phyloP scores from a whole-genome alignment of 2,797 vertebrate species.

The Pelobates cultripes region DNA sequence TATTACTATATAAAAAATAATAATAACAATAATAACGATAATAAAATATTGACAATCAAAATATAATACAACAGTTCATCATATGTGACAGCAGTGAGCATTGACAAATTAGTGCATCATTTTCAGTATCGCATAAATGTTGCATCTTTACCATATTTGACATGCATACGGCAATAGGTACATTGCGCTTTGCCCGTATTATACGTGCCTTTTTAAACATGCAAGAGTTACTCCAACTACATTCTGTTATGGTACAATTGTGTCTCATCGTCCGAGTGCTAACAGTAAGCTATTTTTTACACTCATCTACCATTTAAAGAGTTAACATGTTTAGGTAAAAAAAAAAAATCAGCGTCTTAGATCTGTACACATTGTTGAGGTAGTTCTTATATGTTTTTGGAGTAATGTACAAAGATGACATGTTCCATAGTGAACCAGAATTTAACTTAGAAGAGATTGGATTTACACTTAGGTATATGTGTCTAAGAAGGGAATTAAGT shows the following conservation, averaged over 20 bases:
- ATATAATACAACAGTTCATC: neutral
- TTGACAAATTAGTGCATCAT: neutral
- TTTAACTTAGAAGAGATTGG: no score
- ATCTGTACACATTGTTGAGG: constrained; percentile 32
- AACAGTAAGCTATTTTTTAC: neutral
- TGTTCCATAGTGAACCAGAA: no score
- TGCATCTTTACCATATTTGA: neutral
- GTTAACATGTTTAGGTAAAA: neutral
- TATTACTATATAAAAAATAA: constrained; percentile 21
- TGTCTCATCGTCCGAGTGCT: neutral
- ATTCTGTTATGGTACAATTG: neutral
- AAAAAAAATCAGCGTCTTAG: neutral
- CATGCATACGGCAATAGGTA: neutral
- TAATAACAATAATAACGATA: constrained; percentile 29
- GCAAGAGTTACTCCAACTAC: neutral
- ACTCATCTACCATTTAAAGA: neutral
- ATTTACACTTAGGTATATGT: no score
- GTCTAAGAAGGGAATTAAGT: no score
- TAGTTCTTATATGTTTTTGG: constrained; percentile 14
- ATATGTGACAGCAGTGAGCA: neutral
- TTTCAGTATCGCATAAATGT: neutral
- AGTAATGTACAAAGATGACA: no score
- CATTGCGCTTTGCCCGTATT: neutral
- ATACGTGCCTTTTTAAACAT: constrained; percentile 8
- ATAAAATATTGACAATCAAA: neutral